Evolutionary conservation across 2,113 vertebrate species (phyloP).

Genomic region (Phalacrocorax carbo): DNA sequence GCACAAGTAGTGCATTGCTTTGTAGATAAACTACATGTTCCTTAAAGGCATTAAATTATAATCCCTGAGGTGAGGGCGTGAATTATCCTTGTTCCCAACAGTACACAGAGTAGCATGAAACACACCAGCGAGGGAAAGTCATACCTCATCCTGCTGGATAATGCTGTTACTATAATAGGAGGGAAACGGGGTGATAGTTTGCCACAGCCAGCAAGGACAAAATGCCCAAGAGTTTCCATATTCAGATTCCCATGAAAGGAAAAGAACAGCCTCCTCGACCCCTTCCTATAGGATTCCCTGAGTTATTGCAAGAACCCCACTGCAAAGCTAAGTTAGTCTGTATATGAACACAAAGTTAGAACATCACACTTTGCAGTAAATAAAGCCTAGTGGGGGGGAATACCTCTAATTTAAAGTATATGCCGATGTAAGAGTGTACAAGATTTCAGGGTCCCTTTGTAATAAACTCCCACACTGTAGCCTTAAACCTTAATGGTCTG

Average conservation of each 20-base stretch:
- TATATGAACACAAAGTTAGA: not conserved
- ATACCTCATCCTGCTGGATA: not conserved
- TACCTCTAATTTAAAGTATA: not conserved
- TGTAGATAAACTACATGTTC: not conserved
- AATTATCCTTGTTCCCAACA: not conserved
- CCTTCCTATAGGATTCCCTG: not conserved
- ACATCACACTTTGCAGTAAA: constrained; percentile 9
- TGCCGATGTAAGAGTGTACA: not conserved
- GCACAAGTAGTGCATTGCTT: not conserved
- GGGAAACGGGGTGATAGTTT: not conserved
- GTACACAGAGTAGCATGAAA: not conserved
- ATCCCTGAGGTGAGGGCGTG: not conserved
- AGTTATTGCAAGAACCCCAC: not conserved
- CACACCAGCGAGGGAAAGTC: not conserved
- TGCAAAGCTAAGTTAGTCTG: not conserved
- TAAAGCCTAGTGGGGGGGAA: not conserved
- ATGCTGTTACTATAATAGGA: not conserved
- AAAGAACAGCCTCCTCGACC: not conserved
- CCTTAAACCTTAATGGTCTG: constrained; percentile 52
- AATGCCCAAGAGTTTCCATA: not conserved
- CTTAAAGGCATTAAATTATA: not conserved
- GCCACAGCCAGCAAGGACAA: not conserved
- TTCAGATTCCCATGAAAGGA: not conserved
- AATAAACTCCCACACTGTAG: constrained; percentile 26
- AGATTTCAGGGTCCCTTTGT: constrained; percentile 7